These are phyloP conservation scores for Thalassaphorura encarpata DNA, from an alignment of 1,140 invertebrate genomes.

Conservation along the genomic window DNA sequence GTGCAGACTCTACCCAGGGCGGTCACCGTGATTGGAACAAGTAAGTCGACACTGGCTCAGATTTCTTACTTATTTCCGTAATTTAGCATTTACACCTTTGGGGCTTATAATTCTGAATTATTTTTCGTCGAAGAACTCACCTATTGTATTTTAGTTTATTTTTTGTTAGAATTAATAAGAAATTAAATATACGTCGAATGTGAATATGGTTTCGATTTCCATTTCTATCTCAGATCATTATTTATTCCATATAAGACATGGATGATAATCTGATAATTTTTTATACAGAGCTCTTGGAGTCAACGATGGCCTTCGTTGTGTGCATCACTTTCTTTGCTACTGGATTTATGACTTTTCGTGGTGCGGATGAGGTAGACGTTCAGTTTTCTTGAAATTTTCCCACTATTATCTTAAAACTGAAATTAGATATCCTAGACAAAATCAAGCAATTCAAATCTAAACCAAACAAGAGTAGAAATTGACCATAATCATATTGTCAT, in stretches of 20 bases:
- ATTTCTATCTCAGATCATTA: neutral
- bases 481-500: too few relatives aligned
- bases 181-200: too few relatives aligned
- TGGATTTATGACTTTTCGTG: slow-evolving; percentile 13
- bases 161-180: too few relatives aligned
- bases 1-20: slow-evolving; percentile 16
- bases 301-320: slow-evolving; percentile 6
- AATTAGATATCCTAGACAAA: neutral
- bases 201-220: too few relatives aligned
- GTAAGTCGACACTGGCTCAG: slow-evolving; percentile 13
- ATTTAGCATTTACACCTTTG: too few relatives aligned
- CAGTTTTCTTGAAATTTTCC: neutral
- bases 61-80: too few relatives aligned
- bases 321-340: slow-evolving; percentile 6
- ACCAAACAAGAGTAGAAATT: too few relatives aligned
- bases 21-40: slow-evolving; percentile 5
- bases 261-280: neutral
- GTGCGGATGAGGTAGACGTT: slow-evolving; percentile 12
- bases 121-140: neutral
- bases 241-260: slow-evolving; percentile 1
- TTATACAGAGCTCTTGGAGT: neutral
- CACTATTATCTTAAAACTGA: neutral
- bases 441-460: too few relatives aligned
- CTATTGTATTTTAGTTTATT: neutral
- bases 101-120: too few relatives aligned